A percentile compares a stretch with the other conserved stretches of the same genome.
phyloP scores from a whole-genome alignment of 2,113 vertebrate genomes.

The Trichechus manatus region DNA sequence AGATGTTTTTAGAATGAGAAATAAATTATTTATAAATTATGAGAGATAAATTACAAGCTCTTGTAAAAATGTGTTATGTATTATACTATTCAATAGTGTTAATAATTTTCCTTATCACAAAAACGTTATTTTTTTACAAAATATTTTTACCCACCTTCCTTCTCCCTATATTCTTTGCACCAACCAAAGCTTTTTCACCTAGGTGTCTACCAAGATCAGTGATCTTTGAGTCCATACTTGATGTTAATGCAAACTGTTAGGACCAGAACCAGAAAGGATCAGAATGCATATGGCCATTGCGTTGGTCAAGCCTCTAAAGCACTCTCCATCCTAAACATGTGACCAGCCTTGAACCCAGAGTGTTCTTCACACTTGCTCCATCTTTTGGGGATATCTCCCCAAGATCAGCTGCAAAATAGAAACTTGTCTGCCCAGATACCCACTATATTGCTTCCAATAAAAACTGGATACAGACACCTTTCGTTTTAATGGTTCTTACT shows the following conservation, averaged over 20 bases:
- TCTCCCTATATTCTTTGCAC: not conserved
- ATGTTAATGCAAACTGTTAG: not conserved
- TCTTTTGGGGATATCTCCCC: not conserved
- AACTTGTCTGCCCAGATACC: not conserved
- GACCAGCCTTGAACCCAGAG: not conserved
- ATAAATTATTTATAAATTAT: slow-evolving; percentile 40
- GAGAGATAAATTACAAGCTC: not conserved
- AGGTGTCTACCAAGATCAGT: not conserved
- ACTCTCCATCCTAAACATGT: not conserved
- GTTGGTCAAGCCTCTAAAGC: not conserved
- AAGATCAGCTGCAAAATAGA: not conserved
- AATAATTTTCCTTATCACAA: slow-evolving; percentile 40
- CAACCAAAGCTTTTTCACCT: slow-evolving; percentile 29
- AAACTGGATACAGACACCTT: not conserved
- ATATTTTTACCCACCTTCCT: not conserved
- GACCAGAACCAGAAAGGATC: not conserved
- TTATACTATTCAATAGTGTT: not conserved
- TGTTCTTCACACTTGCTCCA: not conserved
- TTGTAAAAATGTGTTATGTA: not conserved
- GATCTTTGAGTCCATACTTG: not conserved
- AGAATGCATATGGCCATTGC: no score
- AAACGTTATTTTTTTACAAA: not conserved
- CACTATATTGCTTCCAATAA: not conserved
- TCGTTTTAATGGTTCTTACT: slow-evolving; percentile 7
- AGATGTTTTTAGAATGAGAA: slow-evolving; percentile 19